Percentiles rank a stretch among this genome's conserved stretches.
Evolutionary conservation across 2,113 vertebrate genomes (phyloP).

Genomic region (Gracilinanus agilis): DNA sequence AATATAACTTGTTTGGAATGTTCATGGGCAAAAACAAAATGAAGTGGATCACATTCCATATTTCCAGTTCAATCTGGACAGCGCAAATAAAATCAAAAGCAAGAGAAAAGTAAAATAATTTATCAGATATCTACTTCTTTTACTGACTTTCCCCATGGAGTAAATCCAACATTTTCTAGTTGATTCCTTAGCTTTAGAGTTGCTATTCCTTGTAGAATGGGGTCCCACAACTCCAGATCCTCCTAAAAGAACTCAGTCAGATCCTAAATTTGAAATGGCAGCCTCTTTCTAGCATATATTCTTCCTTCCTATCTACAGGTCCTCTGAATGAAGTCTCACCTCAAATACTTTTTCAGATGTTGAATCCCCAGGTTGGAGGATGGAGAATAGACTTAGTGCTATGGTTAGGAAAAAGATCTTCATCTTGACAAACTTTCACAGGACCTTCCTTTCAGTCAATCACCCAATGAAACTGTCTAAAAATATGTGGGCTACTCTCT

Average conservation of each 20-base stretch:
- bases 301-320: not conserved
- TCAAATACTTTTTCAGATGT: not conserved
- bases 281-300: not conserved
- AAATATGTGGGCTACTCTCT: not conserved
- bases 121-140: not conserved
- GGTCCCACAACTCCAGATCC: no score
- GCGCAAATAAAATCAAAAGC: not conserved
- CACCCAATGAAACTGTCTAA: not conserved
- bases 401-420: not conserved
- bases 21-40: not conserved
- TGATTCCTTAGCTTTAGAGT: not conserved
- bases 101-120: not conserved
- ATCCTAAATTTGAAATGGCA: not conserved
- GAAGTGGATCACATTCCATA: not conserved
- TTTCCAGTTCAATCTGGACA: not conserved
- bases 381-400: not conserved
- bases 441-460: not conserved
- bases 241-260: not conserved
- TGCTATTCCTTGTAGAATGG: not conserved
- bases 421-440: not conserved
- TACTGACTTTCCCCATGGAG: not conserved
- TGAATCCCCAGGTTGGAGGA: not conserved
- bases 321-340: not conserved
- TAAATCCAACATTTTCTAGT: not conserved
- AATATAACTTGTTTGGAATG: not conserved